These are phyloP conservation scores for Mystacornis crossleyi DNA, from an alignment of 2,113 vertebrate species.

Conservation along the genomic window DNA sequence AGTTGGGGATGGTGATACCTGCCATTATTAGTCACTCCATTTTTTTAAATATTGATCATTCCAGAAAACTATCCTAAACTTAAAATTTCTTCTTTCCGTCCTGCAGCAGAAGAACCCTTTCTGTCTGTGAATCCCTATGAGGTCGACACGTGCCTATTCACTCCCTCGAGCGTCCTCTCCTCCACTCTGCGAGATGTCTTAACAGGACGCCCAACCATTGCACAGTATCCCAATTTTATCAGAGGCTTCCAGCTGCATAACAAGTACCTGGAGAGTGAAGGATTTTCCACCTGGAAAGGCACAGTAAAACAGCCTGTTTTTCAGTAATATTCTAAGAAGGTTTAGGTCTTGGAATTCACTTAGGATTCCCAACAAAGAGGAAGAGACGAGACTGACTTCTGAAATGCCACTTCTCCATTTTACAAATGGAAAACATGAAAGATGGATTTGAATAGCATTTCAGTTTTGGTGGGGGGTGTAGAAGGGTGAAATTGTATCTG, in stretches of 20 bases:
- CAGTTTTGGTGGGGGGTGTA: neutral
- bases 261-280: constrained; percentile 66
- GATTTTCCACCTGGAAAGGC: constrained; percentile 79
- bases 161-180: neutral
- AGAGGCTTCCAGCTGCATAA: constrained; percentile 77
- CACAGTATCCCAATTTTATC: constrained; percentile 75
- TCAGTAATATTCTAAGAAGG: neutral
- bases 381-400: neutral
- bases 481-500: neutral
- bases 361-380: neutral
- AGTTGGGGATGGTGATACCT: neutral
- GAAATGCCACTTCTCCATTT: neutral
- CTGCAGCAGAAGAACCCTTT: constrained; percentile 53
- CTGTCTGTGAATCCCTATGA: constrained; percentile 41
- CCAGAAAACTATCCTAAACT: neutral
- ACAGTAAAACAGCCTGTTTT: constrained; percentile 39
- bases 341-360: neutral
- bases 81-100: neutral
- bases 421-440: neutral
- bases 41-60: neutral
- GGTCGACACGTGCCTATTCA: constrained; percentile 5
- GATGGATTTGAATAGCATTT: neutral
- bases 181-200: constrained; percentile 69
- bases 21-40: neutral
- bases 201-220: constrained; percentile 68